Percentiles rank a stretch among this genome's conserved stretches.
Evolutionary conservation across 2,888 invertebrate genomes (phyloP).

Genomic region (Leuctra nigra): DNA sequence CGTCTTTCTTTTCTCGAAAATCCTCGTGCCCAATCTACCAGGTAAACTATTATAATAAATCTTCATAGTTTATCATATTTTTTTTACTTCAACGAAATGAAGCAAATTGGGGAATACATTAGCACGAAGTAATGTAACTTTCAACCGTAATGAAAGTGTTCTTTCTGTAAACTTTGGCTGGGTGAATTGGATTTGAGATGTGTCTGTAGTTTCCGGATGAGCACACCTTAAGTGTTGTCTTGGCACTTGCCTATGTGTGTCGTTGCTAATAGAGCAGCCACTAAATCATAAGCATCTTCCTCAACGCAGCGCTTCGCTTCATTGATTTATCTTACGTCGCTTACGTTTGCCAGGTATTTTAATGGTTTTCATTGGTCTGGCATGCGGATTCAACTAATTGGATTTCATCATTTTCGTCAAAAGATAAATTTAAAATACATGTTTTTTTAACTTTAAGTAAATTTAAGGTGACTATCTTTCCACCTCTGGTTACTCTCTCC

Average conservation of each 20-base stretch:
- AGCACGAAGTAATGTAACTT: no score
- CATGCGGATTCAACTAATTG: slow-evolving; percentile 7
- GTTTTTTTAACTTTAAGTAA: no score
- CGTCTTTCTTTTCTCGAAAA: no score
- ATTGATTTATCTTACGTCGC: slow-evolving; percentile 12
- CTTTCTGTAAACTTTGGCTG: no score
- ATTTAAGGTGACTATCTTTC: no score
- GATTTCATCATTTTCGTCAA: slow-evolving; percentile 13
- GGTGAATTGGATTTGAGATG: not conserved
- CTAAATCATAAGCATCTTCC: slow-evolving; percentile 9
- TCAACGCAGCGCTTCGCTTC: not conserved
- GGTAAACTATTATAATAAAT: no score
- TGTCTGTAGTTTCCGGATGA: not conserved
- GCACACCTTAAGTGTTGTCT: slow-evolving; percentile 10
- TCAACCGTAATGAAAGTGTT: no score
- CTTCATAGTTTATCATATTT: no score
- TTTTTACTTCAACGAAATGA: no score
- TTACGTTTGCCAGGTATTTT: slow-evolving; percentile 12
- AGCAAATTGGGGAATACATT: no score
- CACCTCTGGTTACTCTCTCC: no score
- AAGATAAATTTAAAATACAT: not conserved
- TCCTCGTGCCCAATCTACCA: no score
- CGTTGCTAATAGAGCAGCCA: slow-evolving; percentile 3
- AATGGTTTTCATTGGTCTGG: slow-evolving; percentile 3
- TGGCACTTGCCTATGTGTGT: not conserved